Evolutionary conservation across 2,888 invertebrate species (phyloP).

Genomic region (Napeogenes inachia): DNA sequence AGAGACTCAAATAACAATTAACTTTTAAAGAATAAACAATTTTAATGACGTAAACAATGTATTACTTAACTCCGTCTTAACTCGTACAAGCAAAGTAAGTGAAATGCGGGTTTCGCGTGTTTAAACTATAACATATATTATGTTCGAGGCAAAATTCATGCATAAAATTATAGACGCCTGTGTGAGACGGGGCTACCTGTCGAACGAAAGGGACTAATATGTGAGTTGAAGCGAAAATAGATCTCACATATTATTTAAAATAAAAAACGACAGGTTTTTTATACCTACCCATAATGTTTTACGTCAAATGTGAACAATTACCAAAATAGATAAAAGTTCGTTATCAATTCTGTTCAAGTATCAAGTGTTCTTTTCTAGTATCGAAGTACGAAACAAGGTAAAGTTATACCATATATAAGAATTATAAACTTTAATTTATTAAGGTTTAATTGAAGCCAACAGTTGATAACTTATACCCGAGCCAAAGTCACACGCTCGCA

Average conservation of each 20-base stretch:
- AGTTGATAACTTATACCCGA: constrained; percentile 28
- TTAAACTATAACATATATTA: constrained; percentile 47
- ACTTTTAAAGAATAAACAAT: constrained; percentile 11
- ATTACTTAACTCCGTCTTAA: constrained; percentile 31
- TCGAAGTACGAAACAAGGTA: too few species aligned
- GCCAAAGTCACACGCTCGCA: constrained; percentile 34
- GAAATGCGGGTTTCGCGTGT: constrained; percentile 26
- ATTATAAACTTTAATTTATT: too few species aligned
- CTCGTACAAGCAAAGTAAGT: constrained; percentile 25
- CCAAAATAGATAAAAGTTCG: too few species aligned
- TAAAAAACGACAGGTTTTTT: too few species aligned
- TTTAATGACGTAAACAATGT: constrained; percentile 18
- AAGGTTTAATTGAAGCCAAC: neutral
- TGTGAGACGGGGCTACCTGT: constrained; percentile 58
- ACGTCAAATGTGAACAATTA: too few species aligned
- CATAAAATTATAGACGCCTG: constrained; percentile 68
- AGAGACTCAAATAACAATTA: constrained; percentile 5
- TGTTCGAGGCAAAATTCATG: constrained; percentile 67
- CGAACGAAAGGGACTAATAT: constrained; percentile 32
- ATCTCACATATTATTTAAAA: too few species aligned
- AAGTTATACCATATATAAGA: too few species aligned
- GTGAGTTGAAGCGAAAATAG: constrained; percentile 19
- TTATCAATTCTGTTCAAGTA: too few species aligned
- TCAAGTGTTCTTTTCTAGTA: too few species aligned
- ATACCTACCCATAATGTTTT: too few species aligned